A percentile compares a stretch with the other conserved stretches of the same genome.
phyloP scores from a whole-genome alignment of 2,113 vertebrate genomes.

The Echinops telfairi region DNA sequence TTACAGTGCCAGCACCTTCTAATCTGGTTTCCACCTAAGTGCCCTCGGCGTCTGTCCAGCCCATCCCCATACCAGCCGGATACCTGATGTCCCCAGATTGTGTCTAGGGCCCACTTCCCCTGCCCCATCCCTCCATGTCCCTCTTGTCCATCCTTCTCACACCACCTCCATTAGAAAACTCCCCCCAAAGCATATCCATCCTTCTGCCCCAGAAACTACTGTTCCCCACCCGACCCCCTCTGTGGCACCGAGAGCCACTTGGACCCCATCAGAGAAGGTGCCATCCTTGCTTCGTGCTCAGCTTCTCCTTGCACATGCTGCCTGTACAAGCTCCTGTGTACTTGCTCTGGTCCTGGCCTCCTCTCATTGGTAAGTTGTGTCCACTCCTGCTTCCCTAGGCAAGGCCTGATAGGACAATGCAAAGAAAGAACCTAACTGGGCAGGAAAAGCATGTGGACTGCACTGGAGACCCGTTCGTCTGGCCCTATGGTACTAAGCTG shows the following conservation, averaged over 20 bases:
- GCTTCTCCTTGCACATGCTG: too few relatives aligned
- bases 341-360: rapidly evolving
- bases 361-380: background rate
- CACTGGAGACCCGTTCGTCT: background rate
- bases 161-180: background rate
- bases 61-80: background rate
- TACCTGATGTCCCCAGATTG: rapidly evolving
- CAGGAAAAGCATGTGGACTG: background rate
- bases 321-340: too few relatives aligned
- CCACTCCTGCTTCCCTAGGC: rapidly evolving
- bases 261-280: background rate
- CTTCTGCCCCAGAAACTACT: background rate
- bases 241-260: too few relatives aligned
- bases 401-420: background rate
- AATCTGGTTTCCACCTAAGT: background rate
- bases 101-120: background rate
- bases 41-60: too few relatives aligned
- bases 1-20: background rate
- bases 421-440: background rate
- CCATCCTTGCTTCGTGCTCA: rapidly evolving
- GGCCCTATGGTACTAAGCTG: rapidly evolving
- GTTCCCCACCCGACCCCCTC: background rate
- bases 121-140: background rate
- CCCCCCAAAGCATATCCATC: background rate
- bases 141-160: too few relatives aligned